Base-by-base conservation (phyloP, 2,797 vertebrate genomes). In the Dromococcyx pavoninus region DNA sequence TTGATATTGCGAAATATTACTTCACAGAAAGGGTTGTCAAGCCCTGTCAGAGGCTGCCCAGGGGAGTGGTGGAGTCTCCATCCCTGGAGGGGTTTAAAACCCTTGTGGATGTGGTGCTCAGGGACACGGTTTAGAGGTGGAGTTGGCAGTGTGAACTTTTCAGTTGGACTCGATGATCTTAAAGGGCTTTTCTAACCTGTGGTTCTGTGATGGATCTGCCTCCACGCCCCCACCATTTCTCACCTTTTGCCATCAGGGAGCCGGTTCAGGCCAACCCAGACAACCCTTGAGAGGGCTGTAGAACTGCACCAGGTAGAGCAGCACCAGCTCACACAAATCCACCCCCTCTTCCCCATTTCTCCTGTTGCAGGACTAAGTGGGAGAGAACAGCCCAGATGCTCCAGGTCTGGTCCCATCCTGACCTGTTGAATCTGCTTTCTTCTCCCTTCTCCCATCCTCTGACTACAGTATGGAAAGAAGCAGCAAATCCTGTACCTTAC, bases 401-500 rank as follows among this genome's bases (percentile, higher is more conserved):
- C 21, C 78, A 67, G 85, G 8, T 16, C 53, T 7, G 37, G 5
- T 35, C 46, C 57, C 69, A 46, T 7, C 65, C 86, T 12, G 35
- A 22, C 22, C 53, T 19, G 30, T 3, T 60, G 70, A 66, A 81
- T 27, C 19, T 13, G 5, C 23, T 32, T 28, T 35, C 60, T 74
- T 9, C 53, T 48, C 69, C 24, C 46, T 37, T 56, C 53, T 89
- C 21, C 50, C 43, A 44, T 13, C 12, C 65, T 67, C 51, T 13
- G 19, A 80, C 66, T 5, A 10, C 19, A 0, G 0, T 3, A 37
- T 2, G 25, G 35, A 33, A 67, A 46, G 67, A 48, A 44, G 79
- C 58, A 77, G 43, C 9, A 53, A 57, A 46, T 18, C 57, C 39
- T 69, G 89, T 97, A 99, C 99, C 99, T 99, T 96, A 99, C 98